Evolutionary conservation across 2,888 invertebrate species (phyloP).

Genomic region (Cylloceria caligata): DNA sequence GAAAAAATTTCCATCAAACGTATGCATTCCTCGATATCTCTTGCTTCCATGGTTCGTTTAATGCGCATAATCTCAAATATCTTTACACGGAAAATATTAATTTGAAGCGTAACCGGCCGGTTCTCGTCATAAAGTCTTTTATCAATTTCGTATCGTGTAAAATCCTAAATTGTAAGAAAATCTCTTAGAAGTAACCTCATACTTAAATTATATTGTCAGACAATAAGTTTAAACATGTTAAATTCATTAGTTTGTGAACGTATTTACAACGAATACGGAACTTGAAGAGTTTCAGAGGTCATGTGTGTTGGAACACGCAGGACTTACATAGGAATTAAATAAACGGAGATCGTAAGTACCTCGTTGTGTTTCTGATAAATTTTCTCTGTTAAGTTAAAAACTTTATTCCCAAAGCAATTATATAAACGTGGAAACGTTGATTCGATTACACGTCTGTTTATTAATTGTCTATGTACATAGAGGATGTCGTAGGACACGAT

Average conservation of each 20-base stretch:
- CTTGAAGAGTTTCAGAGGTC: neutral
- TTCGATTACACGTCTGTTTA: neutral
- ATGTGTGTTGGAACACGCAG: too few species aligned
- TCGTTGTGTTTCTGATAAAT: neutral
- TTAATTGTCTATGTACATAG: neutral
- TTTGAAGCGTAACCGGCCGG: too few species aligned
- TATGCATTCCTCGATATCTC: too few species aligned
- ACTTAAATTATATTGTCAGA: neutral
- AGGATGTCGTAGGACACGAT: slow-evolving; percentile 19
- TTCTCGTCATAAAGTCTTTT: too few species aligned
- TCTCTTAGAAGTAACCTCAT: too few species aligned
- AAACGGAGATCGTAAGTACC: neutral
- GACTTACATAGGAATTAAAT: neutral
- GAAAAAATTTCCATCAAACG: too few species aligned
- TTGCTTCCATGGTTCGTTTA: too few species aligned
- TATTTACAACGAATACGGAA: neutral
- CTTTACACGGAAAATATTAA: too few species aligned
- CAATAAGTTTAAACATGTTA: neutral
- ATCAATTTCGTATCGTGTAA: too few species aligned
- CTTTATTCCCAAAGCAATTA: neutral
- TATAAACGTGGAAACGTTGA: neutral
- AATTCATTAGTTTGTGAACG: neutral
- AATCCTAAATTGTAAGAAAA: too few species aligned
- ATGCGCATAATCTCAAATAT: too few species aligned
- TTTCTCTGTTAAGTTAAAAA: neutral